Conservation (phyloP, 2,888 invertebrate genomes). For the Drosophila nr. fundita region DNA sequence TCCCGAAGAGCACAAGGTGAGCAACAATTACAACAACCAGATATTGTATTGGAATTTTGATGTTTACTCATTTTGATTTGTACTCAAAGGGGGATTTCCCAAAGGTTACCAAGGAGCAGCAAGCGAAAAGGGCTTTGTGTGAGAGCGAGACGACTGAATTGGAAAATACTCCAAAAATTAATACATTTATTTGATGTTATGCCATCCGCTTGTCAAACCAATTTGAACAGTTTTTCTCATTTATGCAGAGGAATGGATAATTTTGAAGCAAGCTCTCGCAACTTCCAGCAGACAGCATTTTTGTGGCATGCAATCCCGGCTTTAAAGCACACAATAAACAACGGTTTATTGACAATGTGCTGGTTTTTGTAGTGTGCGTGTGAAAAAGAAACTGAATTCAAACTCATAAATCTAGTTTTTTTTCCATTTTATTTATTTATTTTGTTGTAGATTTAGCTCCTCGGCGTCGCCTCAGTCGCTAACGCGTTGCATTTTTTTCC, state of each 20-base stretch:
- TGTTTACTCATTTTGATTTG: slow-evolving; percentile 3
- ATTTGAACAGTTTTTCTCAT: not conserved
- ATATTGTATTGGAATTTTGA: not conserved
- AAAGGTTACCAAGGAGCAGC: not conserved
- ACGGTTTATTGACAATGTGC: slow-evolving; percentile 9
- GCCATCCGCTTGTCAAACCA: not conserved
- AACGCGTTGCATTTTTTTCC: slow-evolving; percentile 38
- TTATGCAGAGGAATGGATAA: not conserved
- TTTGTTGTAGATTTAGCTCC: slow-evolving; percentile 19
- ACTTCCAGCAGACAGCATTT: not conserved
- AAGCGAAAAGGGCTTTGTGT: not conserved
- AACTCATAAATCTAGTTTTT: slow-evolving; percentile 77
- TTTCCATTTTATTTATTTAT: slow-evolving; percentile 57
- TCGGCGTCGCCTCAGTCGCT: slow-evolving; percentile 1
- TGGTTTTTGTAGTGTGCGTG: slow-evolving; percentile 22
- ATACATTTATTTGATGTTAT: not conserved
- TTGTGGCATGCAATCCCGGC: slow-evolving; percentile 17
- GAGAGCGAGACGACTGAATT: not conserved
- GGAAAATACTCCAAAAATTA: not conserved
- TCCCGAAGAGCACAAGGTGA: slow-evolving; percentile 19
- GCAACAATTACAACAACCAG: slow-evolving; percentile 43
- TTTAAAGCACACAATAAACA: slow-evolving; percentile 26
- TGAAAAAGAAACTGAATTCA: slow-evolving; percentile 69
- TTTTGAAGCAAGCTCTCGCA: not conserved
- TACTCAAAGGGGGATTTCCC: slow-evolving; percentile 12